These are phyloP conservation scores for Papilio glaucus DNA, from an alignment of 1,140 invertebrate genomes.

Conservation along the genomic window DNA sequence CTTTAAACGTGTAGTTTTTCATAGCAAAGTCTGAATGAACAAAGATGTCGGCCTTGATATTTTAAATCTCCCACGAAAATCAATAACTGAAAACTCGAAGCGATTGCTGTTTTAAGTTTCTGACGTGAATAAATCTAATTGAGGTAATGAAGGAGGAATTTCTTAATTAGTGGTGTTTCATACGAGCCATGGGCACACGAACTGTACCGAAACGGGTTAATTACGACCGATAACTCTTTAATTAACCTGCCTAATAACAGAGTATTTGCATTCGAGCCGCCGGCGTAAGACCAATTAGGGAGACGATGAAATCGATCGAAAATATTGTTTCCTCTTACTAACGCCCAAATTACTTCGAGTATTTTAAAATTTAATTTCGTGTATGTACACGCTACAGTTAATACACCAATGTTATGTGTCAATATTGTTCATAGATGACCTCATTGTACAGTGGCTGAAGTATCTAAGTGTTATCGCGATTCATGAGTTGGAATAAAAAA, in stretches of 20 bases:
- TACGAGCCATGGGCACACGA: slow-evolving; percentile 74
- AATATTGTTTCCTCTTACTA: slow-evolving; percentile 49
- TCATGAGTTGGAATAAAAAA: too few relatives aligned
- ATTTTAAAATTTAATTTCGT: slow-evolving; percentile 39
- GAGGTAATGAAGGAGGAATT: slow-evolving; percentile 79
- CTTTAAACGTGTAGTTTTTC: neutral
- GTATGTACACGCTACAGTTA: slow-evolving; percentile 1
- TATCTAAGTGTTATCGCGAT: too few relatives aligned
- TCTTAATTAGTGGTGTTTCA: slow-evolving; percentile 79
- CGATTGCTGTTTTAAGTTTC: slow-evolving; percentile 27
- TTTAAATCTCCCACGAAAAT: slow-evolving; percentile 19
- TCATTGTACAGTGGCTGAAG: neutral
- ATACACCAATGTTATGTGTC: neutral
- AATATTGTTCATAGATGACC: neutral
- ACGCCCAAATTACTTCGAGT: slow-evolving; percentile 15
- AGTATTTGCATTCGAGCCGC: slow-evolving; percentile 76
- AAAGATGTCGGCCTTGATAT: neutral
- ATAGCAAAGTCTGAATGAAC: neutral
- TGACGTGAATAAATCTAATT: slow-evolving; percentile 77
- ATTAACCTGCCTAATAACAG: slow-evolving; percentile 82
- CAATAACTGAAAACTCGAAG: slow-evolving; percentile 21
- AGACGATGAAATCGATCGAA: slow-evolving; percentile 66
- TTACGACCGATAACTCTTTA: slow-evolving; percentile 81
- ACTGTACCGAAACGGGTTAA: slow-evolving; percentile 79
- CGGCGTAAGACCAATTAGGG: slow-evolving; percentile 68